Evolutionary conservation across 2,888 invertebrate genomes (phyloP).

Genomic region (Omphaloscelis lunosa): DNA sequence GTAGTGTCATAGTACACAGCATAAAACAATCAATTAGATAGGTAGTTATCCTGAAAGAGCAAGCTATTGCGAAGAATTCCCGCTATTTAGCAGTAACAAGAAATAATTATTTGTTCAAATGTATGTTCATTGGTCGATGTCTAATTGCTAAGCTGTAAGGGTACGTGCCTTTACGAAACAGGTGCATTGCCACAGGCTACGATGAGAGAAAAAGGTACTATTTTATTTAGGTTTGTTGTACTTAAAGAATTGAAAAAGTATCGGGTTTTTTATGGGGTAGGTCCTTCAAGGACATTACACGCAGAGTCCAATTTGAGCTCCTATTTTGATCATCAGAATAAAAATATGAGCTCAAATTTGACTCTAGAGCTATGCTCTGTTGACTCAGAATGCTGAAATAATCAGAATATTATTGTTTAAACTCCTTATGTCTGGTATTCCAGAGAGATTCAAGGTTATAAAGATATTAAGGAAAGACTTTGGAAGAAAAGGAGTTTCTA

Average conservation of each 20-base stretch:
- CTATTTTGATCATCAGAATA: not conserved
- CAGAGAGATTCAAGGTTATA: not conserved
- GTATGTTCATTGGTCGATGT: slow-evolving; percentile 45
- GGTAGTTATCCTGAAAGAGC: slow-evolving; percentile 4
- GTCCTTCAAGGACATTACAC: not conserved
- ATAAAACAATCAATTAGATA: not conserved
- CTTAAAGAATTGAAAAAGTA: not conserved
- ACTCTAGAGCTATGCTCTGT: not conserved
- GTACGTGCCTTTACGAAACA: slow-evolving; percentile 44
- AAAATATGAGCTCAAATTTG: not conserved
- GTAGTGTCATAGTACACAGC: not conserved
- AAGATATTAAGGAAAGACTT: not conserved
- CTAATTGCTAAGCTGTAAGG: slow-evolving; percentile 47
- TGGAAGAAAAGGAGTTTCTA: slow-evolving; percentile 2
- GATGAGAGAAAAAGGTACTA: not conserved
- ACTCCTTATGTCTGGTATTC: not conserved
- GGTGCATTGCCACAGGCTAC: slow-evolving; percentile 39
- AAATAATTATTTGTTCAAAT: slow-evolving; percentile 51
- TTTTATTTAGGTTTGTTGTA: not conserved
- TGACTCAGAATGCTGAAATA: not conserved
- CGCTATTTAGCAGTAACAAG: slow-evolving; percentile 23
- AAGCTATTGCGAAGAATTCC: slow-evolving; percentile 29
- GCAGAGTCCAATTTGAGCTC: not conserved
- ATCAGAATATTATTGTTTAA: not conserved
- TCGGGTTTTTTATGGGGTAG: not conserved